Conservation (phyloP, 2,888 invertebrate genomes). For the Invenusta paracnida region DNA sequence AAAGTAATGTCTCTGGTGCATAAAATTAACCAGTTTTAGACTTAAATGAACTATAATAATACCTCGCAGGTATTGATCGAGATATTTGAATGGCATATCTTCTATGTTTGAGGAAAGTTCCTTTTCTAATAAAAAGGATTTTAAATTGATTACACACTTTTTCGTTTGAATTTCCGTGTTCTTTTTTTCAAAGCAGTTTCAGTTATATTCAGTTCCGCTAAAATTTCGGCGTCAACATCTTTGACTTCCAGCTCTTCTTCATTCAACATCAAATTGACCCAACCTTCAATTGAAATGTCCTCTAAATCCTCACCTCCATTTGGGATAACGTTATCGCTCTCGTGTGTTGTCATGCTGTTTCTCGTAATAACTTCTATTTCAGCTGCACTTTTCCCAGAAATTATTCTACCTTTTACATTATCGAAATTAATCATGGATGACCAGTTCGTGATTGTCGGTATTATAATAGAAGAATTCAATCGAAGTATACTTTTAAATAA, state of each 20-base stretch:
- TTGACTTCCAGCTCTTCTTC: background rate
- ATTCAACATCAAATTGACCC: background rate
- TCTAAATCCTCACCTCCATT: background rate
- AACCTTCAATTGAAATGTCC: background rate
- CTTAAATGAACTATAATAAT: background rate
- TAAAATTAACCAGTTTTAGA: background rate
- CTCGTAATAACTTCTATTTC: no score
- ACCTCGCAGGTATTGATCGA: background rate
- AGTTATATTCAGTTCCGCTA: no score
- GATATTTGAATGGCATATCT: background rate
- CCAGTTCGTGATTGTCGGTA: no score
- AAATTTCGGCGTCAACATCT: background rate
- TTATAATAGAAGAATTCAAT: no score
- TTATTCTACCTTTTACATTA: no score
- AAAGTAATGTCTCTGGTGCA: slow-evolving; percentile 14
- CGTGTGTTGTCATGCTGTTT: no score
- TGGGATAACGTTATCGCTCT: no score
- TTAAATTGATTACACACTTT: background rate
- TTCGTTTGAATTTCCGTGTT: background rate
- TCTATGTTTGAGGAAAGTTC: background rate
- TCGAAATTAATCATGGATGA: no score
- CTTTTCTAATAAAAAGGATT: background rate
- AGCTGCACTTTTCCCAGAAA: no score
- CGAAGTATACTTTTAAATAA: no score
- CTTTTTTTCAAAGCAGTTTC: background rate